Conservation (phyloP, 2,113 vertebrate species). For the Spea bombifrons region DNA sequence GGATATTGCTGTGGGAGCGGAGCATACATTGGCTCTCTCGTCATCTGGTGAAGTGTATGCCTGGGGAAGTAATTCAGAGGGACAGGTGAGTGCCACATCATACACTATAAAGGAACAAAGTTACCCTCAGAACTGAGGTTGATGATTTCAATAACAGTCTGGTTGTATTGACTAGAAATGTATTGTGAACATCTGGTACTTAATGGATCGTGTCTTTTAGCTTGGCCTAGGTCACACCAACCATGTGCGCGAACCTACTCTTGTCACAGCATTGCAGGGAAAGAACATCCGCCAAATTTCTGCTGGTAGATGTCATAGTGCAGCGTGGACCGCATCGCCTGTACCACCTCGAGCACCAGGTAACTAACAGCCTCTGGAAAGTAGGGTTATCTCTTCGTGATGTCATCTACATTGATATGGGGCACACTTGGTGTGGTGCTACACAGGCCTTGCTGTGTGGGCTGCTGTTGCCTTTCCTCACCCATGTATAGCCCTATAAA, state of each 20-base stretch:
- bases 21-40: constrained; percentile 73
- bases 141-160: no score
- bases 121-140: no score
- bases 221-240: constrained; percentile 80
- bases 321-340: constrained; percentile 71
- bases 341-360: constrained; percentile 70
- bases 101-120: no score
- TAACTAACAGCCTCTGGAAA: constrained; percentile 33
- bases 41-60: constrained; percentile 74
- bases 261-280: constrained; percentile 71
- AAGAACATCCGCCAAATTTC: constrained; percentile 76
- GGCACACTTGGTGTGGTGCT: no score
- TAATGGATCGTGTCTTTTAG: constrained; percentile 49
- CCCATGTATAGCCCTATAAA: no score
- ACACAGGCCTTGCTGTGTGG: no score
- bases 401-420: no score
- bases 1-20: constrained; percentile 77
- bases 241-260: constrained; percentile 75
- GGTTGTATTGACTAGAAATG: no score
- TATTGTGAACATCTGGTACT: no score
- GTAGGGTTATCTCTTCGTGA: no score
- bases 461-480: no score
- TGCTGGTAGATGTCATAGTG: constrained; percentile 78
- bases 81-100: constrained; percentile 63
- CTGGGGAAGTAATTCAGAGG: constrained; percentile 83